Percentiles rank a stretch among this genome's conserved stretches.
phyloP scores from a whole-genome alignment of 2,113 vertebrate species.

The Psilopogon haemacephalus region DNA sequence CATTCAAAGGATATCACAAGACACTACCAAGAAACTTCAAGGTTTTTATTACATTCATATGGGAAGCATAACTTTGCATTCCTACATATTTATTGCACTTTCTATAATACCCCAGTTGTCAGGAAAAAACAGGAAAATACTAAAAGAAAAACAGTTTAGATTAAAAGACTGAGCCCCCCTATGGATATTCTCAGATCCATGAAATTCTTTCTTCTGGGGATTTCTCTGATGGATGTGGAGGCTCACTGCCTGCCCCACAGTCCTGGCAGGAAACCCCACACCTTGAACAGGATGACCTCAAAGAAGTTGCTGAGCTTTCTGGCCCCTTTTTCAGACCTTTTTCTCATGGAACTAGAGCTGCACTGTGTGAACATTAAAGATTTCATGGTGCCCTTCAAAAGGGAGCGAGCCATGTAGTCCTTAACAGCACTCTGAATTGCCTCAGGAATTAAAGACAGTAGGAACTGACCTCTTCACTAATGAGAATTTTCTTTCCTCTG shows the following conservation, averaged over 20 bases:
- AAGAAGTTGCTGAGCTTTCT: constrained; percentile 26
- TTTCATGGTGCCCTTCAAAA: constrained; percentile 35
- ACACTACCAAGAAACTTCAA: constrained; percentile 31
- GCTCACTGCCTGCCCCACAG: neutral
- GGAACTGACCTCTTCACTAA: neutral
- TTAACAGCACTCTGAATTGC: neutral
- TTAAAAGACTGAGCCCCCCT: constrained; percentile 51
- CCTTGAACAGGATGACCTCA: constrained; percentile 45
- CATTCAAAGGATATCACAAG: constrained; percentile 27
- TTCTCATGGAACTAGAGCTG: neutral
- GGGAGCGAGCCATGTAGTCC: neutral
- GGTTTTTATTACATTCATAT: constrained; percentile 59
- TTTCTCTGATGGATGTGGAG: constrained; percentile 23
- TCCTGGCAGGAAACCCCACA: constrained; percentile 25
- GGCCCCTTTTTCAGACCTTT: neutral
- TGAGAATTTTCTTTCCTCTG: neutral
- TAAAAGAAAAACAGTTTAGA: constrained; percentile 48
- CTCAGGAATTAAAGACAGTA: constrained; percentile 19
- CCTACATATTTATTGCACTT: constrained; percentile 61
- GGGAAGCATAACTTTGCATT: constrained; percentile 61
- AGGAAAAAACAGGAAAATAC: constrained; percentile 29
- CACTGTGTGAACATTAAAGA: constrained; percentile 1
- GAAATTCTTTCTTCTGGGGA: constrained; percentile 38
- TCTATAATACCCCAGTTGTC: constrained; percentile 32
- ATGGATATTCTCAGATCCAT: constrained; percentile 38